Evolutionary conservation across 2,888 invertebrate genomes (phyloP).

Genomic region (Cremastobaeus sp.): DNA sequence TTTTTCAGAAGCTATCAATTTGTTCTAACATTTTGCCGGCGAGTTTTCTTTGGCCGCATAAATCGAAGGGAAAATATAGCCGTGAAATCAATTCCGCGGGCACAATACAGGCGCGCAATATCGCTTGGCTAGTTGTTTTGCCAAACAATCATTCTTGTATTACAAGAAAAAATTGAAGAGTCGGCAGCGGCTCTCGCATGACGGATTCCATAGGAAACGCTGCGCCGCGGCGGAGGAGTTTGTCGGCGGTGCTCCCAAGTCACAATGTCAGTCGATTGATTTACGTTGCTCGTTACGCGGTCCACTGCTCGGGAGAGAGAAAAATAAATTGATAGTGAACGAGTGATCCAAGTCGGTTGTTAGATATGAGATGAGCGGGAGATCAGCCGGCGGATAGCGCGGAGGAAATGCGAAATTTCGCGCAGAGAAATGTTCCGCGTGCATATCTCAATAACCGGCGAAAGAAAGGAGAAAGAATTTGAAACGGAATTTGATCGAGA

Average conservation of each 20-base stretch:
- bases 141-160: slow-evolving; percentile 40
- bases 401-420: slow-evolving; percentile 42
- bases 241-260: slow-evolving; percentile 67
- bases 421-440: slow-evolving; percentile 34
- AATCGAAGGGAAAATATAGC: too few species aligned
- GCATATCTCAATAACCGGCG: slow-evolving; percentile 32
- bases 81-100: slow-evolving; percentile 41
- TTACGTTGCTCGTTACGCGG: slow-evolving; percentile 79
- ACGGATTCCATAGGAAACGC: slow-evolving; percentile 50
- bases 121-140: slow-evolving; percentile 25
- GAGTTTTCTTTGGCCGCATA: too few species aligned
- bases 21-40: slow-evolving; percentile 30
- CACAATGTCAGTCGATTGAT: slow-evolving; percentile 77
- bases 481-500: slow-evolving; percentile 26
- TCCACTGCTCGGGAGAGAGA: slow-evolving; percentile 72
- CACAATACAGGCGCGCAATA: slow-evolving; percentile 18
- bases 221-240: slow-evolving; percentile 36
- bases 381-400: slow-evolving; percentile 40
- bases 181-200: slow-evolving; percentile 48
- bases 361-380: slow-evolving; percentile 43
- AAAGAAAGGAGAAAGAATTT: not conserved
- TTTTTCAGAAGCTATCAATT: slow-evolving; percentile 27
- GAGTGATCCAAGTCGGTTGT: slow-evolving; percentile 59
- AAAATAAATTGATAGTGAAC: slow-evolving; percentile 66
- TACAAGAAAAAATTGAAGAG: slow-evolving; percentile 19